Percentiles rank a stretch among this genome's conserved stretches.
phyloP scores from a whole-genome alignment of 2,797 vertebrate genomes.

The Tokudaia tokunoshimensis region DNA sequence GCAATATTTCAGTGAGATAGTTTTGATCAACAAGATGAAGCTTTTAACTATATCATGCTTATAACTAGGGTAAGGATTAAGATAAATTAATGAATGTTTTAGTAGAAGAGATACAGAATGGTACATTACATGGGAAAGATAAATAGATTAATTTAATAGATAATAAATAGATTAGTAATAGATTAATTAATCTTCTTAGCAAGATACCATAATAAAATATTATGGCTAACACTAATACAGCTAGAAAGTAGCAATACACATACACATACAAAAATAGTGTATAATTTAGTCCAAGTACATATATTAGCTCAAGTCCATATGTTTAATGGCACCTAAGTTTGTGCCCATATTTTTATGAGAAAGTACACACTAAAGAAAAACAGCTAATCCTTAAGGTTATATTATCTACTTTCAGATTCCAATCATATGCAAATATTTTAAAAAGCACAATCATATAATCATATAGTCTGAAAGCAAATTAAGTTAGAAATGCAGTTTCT shows the following conservation, averaged over 20 bases:
- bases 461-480: not conserved
- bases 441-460: not conserved
- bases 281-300: not conserved
- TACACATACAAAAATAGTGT: not conserved
- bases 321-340: not conserved
- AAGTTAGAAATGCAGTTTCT: not conserved
- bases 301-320: not conserved
- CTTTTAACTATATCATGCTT: not conserved
- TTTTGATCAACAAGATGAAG: not conserved
- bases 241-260: not conserved
- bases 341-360: not conserved
- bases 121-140: not conserved
- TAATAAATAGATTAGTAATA: no score
- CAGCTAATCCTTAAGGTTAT: not conserved
- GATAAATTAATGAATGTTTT: not conserved
- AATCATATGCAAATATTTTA: not conserved
- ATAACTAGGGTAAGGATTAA: not conserved
- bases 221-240: not conserved
- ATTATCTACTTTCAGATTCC: not conserved
- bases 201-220: slow-evolving; percentile 31
- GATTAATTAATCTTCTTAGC: not conserved
- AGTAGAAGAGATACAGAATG: not conserved
- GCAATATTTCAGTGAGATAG: not conserved
- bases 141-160: not conserved
- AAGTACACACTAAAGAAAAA: not conserved